Conservation (phyloP, 2,888 invertebrate species). For the Bibio marci region DNA sequence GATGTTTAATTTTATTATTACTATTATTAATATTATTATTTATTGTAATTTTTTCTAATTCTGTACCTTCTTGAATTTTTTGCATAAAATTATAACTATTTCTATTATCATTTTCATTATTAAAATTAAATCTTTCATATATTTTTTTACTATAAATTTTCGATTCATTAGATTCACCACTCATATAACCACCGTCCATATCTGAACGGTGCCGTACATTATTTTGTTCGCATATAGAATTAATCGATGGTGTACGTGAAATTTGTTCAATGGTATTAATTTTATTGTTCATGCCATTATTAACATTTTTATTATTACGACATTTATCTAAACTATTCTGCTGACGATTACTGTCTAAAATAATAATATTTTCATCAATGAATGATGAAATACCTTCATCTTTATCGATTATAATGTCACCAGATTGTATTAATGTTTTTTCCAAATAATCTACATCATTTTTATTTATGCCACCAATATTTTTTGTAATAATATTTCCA, state of each 20-base stretch:
- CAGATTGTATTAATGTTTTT: conserved; percentile 2
- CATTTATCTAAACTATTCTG: too few species aligned
- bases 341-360: background rate
- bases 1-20: too few species aligned
- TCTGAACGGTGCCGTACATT: conserved; percentile 16
- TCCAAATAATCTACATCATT: conserved; percentile 7
- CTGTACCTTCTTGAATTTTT: conserved; percentile 10
- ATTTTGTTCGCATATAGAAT: background rate
- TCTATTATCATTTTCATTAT: conserved; percentile 11
- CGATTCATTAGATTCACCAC: conserved; percentile 58
- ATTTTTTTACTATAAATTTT: conserved; percentile 33
- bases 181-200: conserved; percentile 71
- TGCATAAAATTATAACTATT: conserved; percentile 7
- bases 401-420: conserved; percentile 8
- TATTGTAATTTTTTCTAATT: conserved; percentile 1
- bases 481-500: conserved; percentile 15
- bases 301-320: too few species aligned
- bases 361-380: conserved; percentile 15
- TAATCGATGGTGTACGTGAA: conserved; percentile 1
- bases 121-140: conserved; percentile 28
- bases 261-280: background rate
- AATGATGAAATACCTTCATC: conserved; percentile 26
- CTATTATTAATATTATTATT: too few species aligned
- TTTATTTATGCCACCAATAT: conserved; percentile 12
- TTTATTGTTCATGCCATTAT: background rate